A percentile compares a stretch with the other conserved stretches of the same genome.
Evolutionary conservation across 2,113 vertebrate species (phyloP).

Genomic region (Cephalopterus ornatus): DNA sequence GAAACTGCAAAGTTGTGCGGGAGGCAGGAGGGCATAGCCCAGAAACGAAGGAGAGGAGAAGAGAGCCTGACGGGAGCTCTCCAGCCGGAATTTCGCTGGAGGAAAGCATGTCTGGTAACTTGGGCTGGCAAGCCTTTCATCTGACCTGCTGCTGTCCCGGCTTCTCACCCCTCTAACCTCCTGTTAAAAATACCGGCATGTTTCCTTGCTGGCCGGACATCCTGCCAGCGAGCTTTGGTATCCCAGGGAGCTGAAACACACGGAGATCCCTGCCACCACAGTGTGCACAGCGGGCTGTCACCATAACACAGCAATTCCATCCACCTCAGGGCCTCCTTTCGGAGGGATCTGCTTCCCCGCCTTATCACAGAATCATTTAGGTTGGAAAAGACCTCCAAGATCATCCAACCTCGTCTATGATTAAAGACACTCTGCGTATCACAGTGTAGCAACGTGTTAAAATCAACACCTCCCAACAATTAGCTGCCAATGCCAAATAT

Average conservation of each 20-base stretch:
- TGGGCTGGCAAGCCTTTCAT: constrained; percentile 1
- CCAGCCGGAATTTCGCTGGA: not conserved
- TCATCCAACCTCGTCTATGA: not conserved
- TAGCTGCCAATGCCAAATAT: not conserved
- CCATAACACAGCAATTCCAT: not conserved
- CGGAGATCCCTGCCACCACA: not conserved
- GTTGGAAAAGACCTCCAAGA: not conserved
- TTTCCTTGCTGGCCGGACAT: not conserved
- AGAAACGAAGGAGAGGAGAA: not conserved
- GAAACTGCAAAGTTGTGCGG: not conserved
- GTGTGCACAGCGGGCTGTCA: not conserved
- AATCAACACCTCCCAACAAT: not conserved
- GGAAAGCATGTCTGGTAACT: not conserved
- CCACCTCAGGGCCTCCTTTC: not conserved
- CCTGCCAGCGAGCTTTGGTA: not conserved
- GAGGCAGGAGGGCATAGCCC: not conserved
- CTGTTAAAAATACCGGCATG: not conserved
- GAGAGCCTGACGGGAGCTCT: not conserved
- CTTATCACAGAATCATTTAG: not conserved
- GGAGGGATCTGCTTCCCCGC: not conserved
- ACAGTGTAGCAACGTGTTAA: not conserved
- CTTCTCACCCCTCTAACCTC: not conserved
- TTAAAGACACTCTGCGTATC: not conserved
- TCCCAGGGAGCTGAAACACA: not conserved
- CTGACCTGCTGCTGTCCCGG: not conserved